Percentiles rank a stretch among this genome's conserved stretches.
phyloP scores from a whole-genome alignment of 2,113 vertebrate species.

The Hypanus sabinus region DNA sequence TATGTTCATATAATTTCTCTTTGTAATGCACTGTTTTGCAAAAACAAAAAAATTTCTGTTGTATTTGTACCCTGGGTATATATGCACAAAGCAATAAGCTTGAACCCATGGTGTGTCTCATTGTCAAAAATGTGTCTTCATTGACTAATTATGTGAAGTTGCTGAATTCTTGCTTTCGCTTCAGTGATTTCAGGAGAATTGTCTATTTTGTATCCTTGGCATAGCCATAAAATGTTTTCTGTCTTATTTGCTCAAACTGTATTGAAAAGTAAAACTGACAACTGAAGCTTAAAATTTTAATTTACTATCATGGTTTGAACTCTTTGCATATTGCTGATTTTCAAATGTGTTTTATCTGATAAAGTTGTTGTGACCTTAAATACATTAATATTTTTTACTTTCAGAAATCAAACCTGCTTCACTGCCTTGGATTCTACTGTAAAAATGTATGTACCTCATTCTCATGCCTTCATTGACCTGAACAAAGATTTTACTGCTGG shows the following conservation, averaged over 20 bases:
- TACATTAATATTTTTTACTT: constrained; percentile 8
- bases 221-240: neutral
- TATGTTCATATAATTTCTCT: too few species aligned
- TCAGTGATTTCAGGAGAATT: neutral
- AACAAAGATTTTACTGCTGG: constrained; percentile 89
- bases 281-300: neutral
- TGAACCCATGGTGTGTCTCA: neutral
- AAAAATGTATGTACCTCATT: constrained; percentile 72
- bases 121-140: neutral
- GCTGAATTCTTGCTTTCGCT: neutral
- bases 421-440: constrained; percentile 52
- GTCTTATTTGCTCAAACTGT: neutral
- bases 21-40: too few species aligned
- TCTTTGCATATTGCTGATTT: neutral
- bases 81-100: too few species aligned
- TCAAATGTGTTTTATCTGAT: neutral
- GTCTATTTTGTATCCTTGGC: neutral
- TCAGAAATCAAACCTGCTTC: constrained; percentile 64
- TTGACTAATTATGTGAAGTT: neutral
- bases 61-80: too few species aligned
- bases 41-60: too few species aligned
- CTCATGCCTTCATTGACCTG: constrained; percentile 89
- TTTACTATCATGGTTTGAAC: neutral
- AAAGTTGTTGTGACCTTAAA: neutral
- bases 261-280: neutral